Percentiles rank a stretch among this genome's conserved stretches.
These are phyloP conservation scores for Drosophila guanche DNA, from an alignment of 1,140 invertebrate genomes.

Conservation along the genomic window DNA sequence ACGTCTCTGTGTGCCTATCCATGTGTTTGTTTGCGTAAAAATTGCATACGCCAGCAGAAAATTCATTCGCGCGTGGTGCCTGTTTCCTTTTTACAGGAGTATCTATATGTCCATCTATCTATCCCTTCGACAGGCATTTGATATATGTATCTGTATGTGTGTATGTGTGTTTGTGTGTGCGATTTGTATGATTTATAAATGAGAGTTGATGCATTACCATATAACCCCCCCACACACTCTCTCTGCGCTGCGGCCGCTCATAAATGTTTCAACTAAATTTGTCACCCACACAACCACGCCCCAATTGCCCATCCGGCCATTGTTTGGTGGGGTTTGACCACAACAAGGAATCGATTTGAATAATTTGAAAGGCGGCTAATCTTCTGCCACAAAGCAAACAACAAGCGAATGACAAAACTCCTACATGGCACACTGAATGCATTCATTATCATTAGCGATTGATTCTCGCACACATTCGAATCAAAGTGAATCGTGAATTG, in stretches of 20 bases:
- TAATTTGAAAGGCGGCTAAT: conserved; percentile 28
- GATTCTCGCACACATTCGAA: no score
- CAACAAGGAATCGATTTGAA: conserved; percentile 37
- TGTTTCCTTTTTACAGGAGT: neutral
- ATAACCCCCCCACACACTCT: no score
- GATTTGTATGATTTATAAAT: conserved; percentile 51
- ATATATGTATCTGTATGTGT: neutral
- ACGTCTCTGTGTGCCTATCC: neutral
- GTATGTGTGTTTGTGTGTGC: conserved; percentile 7
- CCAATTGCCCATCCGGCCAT: conserved; percentile 9
- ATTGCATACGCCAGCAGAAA: conserved; percentile 73
- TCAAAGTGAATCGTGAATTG: neutral
- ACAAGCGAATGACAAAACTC: neutral
- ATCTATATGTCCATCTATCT: no score
- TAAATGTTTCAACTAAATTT: conserved; percentile 41
- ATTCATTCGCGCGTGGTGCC: conserved; percentile 63
- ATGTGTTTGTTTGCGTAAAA: conserved; percentile 55
- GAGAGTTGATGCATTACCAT: conserved; percentile 36
- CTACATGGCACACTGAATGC: no score
- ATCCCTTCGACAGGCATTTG: no score
- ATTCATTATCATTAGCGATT: no score
- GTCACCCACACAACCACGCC: conserved; percentile 17
- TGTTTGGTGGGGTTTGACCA: conserved; percentile 15
- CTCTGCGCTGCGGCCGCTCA: conserved; percentile 1
- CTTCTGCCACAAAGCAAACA: conserved; percentile 4